Percentiles rank a stretch among this genome's conserved stretches.
Conservation (phyloP, 1,140 invertebrate species). For the Eupeodes corollae region DNA sequence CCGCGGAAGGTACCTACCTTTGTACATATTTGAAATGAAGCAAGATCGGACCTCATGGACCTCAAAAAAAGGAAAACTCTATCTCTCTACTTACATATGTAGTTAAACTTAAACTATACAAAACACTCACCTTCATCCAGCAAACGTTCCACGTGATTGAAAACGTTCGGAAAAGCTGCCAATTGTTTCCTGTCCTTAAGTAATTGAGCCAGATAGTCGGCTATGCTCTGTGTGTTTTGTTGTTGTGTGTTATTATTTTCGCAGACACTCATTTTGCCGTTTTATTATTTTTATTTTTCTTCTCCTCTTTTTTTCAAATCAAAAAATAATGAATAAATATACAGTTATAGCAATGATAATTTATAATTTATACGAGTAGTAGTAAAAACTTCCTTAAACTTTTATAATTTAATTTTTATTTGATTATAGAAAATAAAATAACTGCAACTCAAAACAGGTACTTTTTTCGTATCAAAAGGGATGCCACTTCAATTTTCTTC, state of each 20-base stretch:
- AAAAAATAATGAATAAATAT: too few relatives aligned
- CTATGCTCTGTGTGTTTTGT: constrained; percentile 85
- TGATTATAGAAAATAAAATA: background rate
- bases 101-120: background rate
- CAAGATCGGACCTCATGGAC: too few relatives aligned
- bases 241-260: constrained; percentile 49
- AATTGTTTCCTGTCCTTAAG: constrained; percentile 99
- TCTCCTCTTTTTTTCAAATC: background rate
- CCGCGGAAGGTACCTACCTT: too few relatives aligned
- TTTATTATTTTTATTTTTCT: constrained; percentile 7
- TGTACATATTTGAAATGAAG: too few relatives aligned
- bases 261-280: constrained; percentile 48
- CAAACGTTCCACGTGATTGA: constrained; percentile 96
- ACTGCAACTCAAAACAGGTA: background rate
- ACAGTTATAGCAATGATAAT: too few relatives aligned
- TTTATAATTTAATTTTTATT: background rate
- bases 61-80: too few relatives aligned
- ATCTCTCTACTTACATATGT: too few relatives aligned
- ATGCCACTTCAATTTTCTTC: too few relatives aligned
- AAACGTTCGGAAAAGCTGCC: constrained; percentile 97
- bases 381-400: too few relatives aligned
- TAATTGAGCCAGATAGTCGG: constrained; percentile 99
- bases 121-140: constrained; percentile 87
- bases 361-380: too few relatives aligned
- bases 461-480: too few relatives aligned